phyloP scores from a whole-genome alignment of 2,113 vertebrate species.

The Mustela lutreola region DNA sequence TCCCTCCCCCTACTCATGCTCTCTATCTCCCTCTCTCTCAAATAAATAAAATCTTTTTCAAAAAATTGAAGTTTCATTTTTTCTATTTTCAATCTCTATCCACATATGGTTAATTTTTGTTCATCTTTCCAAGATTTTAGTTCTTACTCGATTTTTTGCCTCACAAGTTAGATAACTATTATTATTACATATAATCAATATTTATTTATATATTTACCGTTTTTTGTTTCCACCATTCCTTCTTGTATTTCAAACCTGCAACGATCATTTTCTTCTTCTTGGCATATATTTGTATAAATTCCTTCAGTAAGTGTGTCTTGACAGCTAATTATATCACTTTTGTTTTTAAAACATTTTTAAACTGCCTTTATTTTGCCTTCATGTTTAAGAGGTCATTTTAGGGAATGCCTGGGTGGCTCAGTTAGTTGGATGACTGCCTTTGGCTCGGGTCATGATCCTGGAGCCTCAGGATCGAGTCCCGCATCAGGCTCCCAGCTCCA shows the following conservation, averaged over 20 bases:
- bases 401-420: too few species aligned
- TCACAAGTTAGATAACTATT: not conserved
- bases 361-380: conserved; percentile 31
- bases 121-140: not conserved
- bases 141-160: conserved; percentile 33
- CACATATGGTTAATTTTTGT: not conserved
- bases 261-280: not conserved
- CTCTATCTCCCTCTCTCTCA: not conserved
- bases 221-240: not conserved
- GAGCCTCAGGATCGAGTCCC: too few species aligned
- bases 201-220: not conserved
- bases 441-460: too few species aligned
- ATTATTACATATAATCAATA: not conserved
- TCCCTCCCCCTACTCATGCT: not conserved
- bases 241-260: not conserved
- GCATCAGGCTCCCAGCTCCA: too few species aligned
- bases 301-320: not conserved
- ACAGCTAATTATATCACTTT: not conserved
- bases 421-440: too few species aligned
- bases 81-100: not conserved
- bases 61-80: not conserved
- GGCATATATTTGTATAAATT: not conserved
- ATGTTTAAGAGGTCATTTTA: not conserved
- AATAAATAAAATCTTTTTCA: not conserved
- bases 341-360: not conserved